These are phyloP conservation scores for Anthonomus grandis DNA, from an alignment of 1,140 invertebrate genomes.

Conservation along the genomic window DNA sequence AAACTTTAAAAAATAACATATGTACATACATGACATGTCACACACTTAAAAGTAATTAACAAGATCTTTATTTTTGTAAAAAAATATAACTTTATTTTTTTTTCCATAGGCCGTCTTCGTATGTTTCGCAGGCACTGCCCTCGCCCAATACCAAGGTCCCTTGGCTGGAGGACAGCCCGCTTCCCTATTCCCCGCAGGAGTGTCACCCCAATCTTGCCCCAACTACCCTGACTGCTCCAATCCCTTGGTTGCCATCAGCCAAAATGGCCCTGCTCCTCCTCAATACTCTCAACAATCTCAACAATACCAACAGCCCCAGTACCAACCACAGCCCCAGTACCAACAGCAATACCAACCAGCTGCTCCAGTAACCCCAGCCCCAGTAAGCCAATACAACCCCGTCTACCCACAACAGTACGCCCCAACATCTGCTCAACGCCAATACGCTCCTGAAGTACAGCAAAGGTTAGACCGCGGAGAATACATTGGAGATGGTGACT, in stretches of 20 bases:
- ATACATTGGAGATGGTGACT: conserved; percentile 43
- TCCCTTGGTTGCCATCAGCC: conserved; percentile 40
- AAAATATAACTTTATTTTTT: neutral
- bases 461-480: conserved; percentile 40
- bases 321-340: conserved; percentile 26
- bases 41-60: neutral
- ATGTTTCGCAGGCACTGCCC: conserved; percentile 32
- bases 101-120: conserved; percentile 41
- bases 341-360: conserved; percentile 28
- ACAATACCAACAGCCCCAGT: conserved; percentile 28
- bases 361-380: conserved; percentile 23
- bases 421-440: conserved; percentile 44
- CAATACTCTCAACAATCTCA: conserved; percentile 20
- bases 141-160: conserved; percentile 39
- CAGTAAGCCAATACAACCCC: conserved; percentile 33
- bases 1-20: neutral
- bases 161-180: conserved; percentile 44
- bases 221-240: conserved; percentile 47
- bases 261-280: conserved; percentile 17
- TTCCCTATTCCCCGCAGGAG: conserved; percentile 44
- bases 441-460: conserved; percentile 44
- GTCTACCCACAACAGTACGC: conserved; percentile 33
- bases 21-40: neutral
- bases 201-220: conserved; percentile 45
- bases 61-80: neutral